Base-by-base conservation (phyloP, 1,140 invertebrate species). In the Rhysida immarginata region DNA sequence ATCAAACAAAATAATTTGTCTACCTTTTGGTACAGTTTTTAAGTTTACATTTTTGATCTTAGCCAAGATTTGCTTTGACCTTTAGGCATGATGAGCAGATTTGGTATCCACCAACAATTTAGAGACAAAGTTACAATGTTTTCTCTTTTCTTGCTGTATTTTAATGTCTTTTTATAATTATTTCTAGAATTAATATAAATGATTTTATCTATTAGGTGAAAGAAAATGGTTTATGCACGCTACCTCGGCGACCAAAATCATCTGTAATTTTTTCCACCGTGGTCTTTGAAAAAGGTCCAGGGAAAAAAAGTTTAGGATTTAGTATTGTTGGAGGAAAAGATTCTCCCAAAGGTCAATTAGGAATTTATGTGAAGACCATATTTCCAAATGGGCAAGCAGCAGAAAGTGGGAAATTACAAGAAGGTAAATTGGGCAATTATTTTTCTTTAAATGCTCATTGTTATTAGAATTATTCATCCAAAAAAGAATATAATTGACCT, bases 301-400 rank as follows among this genome's bases (percentile, higher is more conserved):
- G 85, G 2, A 80, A 85, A 53, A 90, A 89, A 66, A 87, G 85
- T 54, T 74, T 95, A 23, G 90, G 89, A 1, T 93, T 94, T 66
- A 91, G 86, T 68, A 89, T 93, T 63, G 89, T 93, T 23, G 90
- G 89, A 25, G 89, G 89, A 42, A 81, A 77, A 8, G 89, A 93
- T 67, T 89, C 87, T 27, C 84, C 88, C 1, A 84, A 85, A 65
- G 88, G 88, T 2, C 81, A 80, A 61, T 86, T 93, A 79, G 88
- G 88, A 16, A 92, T 93, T 62, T 92, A 86, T 70, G 85, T 94
- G 0, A 89, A 92, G 70, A 89, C 87, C 1, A 82, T 94, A 13
- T 90, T 90, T 68, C 83, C 87, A 1, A 81, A 81, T 61, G 90
- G 90, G 14, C 83, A 92, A 73, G 87, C 88, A 21, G 83, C 87